Evolutionary conservation across 2,888 invertebrate species (phyloP), one percentile per base, ranked within the genome.

Genomic region (Calephelis perditalis): DNA sequence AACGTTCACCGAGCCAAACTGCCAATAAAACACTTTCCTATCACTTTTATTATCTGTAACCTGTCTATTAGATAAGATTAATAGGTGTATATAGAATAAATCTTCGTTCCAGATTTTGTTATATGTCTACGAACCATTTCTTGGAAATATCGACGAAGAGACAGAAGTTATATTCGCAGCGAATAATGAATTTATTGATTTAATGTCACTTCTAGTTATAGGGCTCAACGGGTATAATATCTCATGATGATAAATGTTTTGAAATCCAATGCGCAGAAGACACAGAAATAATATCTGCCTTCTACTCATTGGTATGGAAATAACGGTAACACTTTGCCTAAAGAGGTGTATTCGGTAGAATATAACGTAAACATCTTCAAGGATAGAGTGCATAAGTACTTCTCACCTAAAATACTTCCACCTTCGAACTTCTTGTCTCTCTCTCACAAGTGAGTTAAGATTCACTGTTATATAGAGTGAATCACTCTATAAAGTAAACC

Each of bases 21-120:
- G 64, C 58, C 64, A 64, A 62, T 62, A 59, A 44, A 26, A 46
- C 57, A 57, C 54, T 59, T 56, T 62, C 56, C 54, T 55, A 57
- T 57, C 49, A 49, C 49, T 15, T 49, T 49, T 49, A 49, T 49
- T 49, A 26, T 49, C 49, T 49, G 49, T 49, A 49, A 49, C 26
- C 49, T 52, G 49, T 52, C 49, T 52, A 52, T 52, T 52, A 15
- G 49, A 35, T 52, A 35, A 52, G 49, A 52, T 52, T 52, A 35
- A 35, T 52, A 52, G 49, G 35, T 6, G 1, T 10, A 52, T 52
- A 7, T 52, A 52, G 35, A 11, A 52, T 35, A 35, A 52, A 52
- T 52, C 11, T 35, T 35, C 11, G 11, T 35, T 52, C 35, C 35
- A 35, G 52, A 52, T 52, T 52, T 52, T 52, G 52, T 52, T 10